phyloP scores from a whole-genome alignment of 2,888 invertebrate species.

The Noctua pronuba region DNA sequence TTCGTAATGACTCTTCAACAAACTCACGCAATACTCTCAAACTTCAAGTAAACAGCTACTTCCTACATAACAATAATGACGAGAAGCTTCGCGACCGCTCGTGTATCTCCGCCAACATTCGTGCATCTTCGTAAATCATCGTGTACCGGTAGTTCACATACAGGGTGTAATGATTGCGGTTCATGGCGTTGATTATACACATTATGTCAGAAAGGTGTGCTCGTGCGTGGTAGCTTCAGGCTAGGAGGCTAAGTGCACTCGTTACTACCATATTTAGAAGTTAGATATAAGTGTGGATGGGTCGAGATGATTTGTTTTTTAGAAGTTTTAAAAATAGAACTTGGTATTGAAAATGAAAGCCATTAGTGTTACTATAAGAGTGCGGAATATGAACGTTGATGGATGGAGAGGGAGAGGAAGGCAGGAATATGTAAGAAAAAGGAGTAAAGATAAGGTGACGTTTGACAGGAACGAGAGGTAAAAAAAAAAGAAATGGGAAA shows the following conservation, averaged over 20 bases:
- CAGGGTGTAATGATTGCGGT: constrained; percentile 14
- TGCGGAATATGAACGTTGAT: not conserved
- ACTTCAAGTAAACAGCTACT: constrained; percentile 16
- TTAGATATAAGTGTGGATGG: not conserved
- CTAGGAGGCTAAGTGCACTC: constrained; percentile 8
- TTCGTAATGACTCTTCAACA: not conserved
- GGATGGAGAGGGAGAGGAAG: not conserved
- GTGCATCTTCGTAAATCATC: constrained; percentile 24
- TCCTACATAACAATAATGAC: constrained; percentile 10
- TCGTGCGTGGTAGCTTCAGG: constrained; percentile 41
- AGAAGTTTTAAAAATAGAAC: not conserved
- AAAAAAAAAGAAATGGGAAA: not conserved
- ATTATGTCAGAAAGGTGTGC: constrained; percentile 46
- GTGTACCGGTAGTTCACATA: constrained; percentile 46
- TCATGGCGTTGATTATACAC: constrained; percentile 31
- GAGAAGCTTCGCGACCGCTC: not conserved
- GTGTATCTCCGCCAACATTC: not conserved
- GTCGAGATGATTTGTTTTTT: not conserved
- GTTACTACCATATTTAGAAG: not conserved
- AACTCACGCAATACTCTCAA: not conserved
- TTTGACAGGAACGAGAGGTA: not conserved
- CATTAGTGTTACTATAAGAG: not conserved
- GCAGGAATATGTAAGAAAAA: not conserved
- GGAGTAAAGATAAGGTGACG: not conserved
- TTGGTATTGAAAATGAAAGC: not conserved